These are phyloP conservation scores for Syngnathoides biaculeatus DNA, from an alignment of 2,113 vertebrate species.

Conservation along the genomic window DNA sequence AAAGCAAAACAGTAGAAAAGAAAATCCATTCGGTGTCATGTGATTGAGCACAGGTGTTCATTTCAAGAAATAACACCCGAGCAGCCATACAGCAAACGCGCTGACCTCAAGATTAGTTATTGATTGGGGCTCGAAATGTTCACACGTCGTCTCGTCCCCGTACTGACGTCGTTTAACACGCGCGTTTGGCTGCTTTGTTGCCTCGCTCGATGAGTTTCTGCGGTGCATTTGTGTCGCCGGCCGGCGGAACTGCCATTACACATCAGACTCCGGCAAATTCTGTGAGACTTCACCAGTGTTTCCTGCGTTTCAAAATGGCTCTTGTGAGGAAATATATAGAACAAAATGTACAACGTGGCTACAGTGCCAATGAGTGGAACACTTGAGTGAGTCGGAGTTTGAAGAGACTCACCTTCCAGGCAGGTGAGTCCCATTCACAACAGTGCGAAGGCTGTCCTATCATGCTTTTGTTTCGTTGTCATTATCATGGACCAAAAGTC, in stretches of 20 bases:
- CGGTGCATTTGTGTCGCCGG: not conserved
- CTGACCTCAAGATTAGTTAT: slow-evolving; percentile 5
- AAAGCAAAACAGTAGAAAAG: not conserved
- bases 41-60: not conserved
- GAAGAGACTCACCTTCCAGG: too few relatives aligned
- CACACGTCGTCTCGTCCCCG: not conserved
- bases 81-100: not conserved
- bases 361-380: too few relatives aligned
- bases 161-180: not conserved
- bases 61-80: slow-evolving; percentile 3
- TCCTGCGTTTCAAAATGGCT: too few relatives aligned
- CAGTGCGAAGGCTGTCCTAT: too few relatives aligned
- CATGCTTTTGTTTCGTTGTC: too few relatives aligned
- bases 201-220: not conserved
- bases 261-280: not conserved
- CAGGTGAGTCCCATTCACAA: too few relatives aligned
- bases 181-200: not conserved
- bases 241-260: not conserved
- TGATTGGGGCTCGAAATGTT: not conserved
- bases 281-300: not conserved
- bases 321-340: not conserved
- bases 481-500: too few relatives aligned
- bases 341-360: too few relatives aligned
- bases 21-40: not conserved
- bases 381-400: too few relatives aligned